Evolutionary conservation across 2,888 invertebrate genomes (phyloP), one percentile per base, ranked within the genome.

Genomic region (Falcaria lacertinaria): DNA sequence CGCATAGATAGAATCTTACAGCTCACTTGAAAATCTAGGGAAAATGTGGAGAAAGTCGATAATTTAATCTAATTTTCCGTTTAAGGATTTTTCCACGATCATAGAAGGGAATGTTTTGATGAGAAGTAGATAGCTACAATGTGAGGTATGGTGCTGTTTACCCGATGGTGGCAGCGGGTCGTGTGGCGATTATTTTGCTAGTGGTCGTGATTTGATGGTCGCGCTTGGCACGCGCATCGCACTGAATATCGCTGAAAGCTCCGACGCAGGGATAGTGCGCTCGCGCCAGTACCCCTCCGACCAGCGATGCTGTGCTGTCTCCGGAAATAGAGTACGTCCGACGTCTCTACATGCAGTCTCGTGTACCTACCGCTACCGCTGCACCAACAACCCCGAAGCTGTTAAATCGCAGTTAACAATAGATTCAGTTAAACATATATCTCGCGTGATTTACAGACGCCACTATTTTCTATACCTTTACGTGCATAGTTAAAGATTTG

Each of bases 231-330:
- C 75, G 68, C 67, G 62, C 64, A 70, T 64, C 67, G 68, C 56
- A 66, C 77, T 79, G 83, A 84, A 82, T 64, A 64, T 76, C 69
- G 75, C 70, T 62, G 75, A 72, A 68, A 79, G 75, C 69, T 71
- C 71, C 67, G 72, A 65, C 74, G 72, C 74, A 75, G 74, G 75
- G 75, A 70, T 69, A 64, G 64, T 56, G 64, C 69, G 59, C 65
- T 68, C 69, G 63, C 78, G 82, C 79, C 89, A 90, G 90, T 90
- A 84, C 84, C 86, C 81, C 82, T 89, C 85, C 89, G 89, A 89
- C 89, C 90, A 88, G 90, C 90, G 87, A 89, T 89, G 89, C 89
- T 83, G 85, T 84, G 86, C 89, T 89, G 89, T 90, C 90, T 90
- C 90, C 88, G 87, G 85, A 87, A 87, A 90, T 90, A 90, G 86